Conservation (phyloP, 2,113 vertebrate species). For the Datnioides undecimradiatus region DNA sequence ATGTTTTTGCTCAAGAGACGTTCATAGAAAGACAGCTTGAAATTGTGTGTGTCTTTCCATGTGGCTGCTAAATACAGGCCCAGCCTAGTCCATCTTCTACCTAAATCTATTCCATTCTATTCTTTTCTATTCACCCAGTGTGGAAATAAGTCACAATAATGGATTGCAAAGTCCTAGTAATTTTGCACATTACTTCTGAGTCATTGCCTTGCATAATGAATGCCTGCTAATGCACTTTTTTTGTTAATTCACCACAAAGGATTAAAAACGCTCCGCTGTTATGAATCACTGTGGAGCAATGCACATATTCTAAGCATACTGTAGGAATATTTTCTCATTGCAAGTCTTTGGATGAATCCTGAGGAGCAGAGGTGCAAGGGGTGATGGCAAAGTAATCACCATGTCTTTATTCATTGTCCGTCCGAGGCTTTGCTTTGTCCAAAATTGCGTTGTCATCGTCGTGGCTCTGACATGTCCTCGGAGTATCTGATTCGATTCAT, state of each 20-base stretch:
- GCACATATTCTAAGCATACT: conserved; percentile 16
- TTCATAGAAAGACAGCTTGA: conserved; percentile 48
- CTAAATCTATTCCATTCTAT: conserved; percentile 44
- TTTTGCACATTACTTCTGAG: conserved; percentile 72
- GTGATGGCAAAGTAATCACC: not conserved
- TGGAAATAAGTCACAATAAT: conserved; percentile 66
- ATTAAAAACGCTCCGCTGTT: conserved; percentile 48
- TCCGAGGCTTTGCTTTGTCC: conserved; percentile 10
- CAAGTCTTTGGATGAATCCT: conserved; percentile 6
- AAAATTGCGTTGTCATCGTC: conserved; percentile 17
- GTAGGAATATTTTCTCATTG: conserved; percentile 25
- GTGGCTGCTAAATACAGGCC: conserved; percentile 32
- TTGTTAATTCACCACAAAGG: conserved; percentile 68
- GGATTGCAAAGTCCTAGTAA: conserved; percentile 65
- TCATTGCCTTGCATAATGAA: conserved; percentile 72
- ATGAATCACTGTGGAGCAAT: conserved; percentile 51
- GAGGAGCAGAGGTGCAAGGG: conserved; percentile 3
- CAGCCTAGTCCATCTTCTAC: conserved; percentile 19
- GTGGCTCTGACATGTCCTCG: conserved; percentile 20
- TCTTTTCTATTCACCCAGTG: conserved; percentile 40
- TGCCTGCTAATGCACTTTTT: conserved; percentile 68
- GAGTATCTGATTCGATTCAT: conserved; percentile 33
- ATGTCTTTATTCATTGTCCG: conserved; percentile 28
- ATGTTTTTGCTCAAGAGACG: conserved; percentile 25
- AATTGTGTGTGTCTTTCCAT: conserved; percentile 15